A percentile compares a stretch with the other conserved stretches of the same genome.
Evolutionary conservation across 2,888 invertebrate genomes (phyloP).

Genomic region (Aplocera efformata): DNA sequence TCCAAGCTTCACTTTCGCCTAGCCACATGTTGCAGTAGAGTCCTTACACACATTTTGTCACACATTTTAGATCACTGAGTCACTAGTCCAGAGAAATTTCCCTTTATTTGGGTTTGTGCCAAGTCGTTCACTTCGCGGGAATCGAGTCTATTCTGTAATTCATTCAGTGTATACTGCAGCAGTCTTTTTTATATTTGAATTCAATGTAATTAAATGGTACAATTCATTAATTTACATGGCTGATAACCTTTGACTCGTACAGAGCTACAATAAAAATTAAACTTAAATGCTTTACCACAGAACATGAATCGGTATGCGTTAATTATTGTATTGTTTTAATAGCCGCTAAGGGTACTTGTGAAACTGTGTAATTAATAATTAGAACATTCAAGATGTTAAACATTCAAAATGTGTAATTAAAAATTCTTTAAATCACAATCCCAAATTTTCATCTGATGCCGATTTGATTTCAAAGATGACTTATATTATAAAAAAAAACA

Average conservation of each 20-base stretch:
- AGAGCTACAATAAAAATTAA: slow-evolving; percentile 7
- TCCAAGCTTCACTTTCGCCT: slow-evolving; percentile 48
- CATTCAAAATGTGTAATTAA: no score
- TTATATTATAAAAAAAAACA: no score
- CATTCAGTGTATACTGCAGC: slow-evolving; percentile 22
- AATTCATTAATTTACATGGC: slow-evolving; percentile 18
- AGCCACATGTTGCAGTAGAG: slow-evolving; percentile 27
- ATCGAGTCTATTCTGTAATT: slow-evolving; percentile 20
- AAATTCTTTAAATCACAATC: no score
- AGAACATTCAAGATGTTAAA: no score
- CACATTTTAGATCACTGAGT: slow-evolving; percentile 50
- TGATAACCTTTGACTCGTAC: slow-evolving; percentile 24
- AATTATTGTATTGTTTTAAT: no score
- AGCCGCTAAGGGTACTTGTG: no score
- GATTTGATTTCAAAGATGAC: no score
- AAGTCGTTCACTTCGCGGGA: slow-evolving; percentile 18
- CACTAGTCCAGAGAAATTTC: slow-evolving; percentile 35
- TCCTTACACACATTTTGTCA: slow-evolving; percentile 36
- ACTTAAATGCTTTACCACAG: slow-evolving; percentile 7
- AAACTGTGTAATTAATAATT: no score
- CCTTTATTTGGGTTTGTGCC: slow-evolving; percentile 26
- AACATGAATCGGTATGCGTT: no score
- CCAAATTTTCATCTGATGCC: no score
- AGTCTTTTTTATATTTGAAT: slow-evolving; percentile 28
- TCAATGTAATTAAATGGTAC: slow-evolving; percentile 17